phyloP scores from a whole-genome alignment of 2,113 vertebrate genomes.

The Platycercus adscitus region DNA sequence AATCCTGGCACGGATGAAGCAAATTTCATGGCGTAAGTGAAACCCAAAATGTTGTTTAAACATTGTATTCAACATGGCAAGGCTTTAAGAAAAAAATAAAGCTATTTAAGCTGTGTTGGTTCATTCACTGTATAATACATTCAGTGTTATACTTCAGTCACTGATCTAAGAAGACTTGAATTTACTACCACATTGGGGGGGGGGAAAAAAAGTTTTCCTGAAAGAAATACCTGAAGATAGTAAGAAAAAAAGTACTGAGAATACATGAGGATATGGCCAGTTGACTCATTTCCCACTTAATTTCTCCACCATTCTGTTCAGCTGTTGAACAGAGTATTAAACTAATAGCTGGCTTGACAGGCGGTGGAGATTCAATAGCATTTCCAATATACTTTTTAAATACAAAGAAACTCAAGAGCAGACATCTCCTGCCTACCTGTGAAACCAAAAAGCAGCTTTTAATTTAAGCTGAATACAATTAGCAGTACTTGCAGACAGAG shows the following conservation, averaged over 20 bases:
- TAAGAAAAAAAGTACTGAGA: background rate
- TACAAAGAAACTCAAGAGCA: conserved; percentile 24
- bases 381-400: conserved; percentile 6
- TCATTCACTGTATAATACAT: background rate
- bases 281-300: background rate
- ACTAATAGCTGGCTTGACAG: background rate
- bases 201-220: background rate
- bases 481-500: background rate
- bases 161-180: background rate
- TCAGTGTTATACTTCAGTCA: background rate
- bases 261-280: background rate
- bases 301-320: background rate
- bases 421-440: background rate
- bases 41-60: background rate
- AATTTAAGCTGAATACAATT: background rate
- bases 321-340: background rate
- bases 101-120: background rate
- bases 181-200: background rate
- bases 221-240: background rate
- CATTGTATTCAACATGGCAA: background rate
- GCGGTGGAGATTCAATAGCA: background rate
- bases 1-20: background rate
- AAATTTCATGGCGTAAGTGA: background rate
- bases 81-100: conserved; percentile 6
- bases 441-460: conserved; percentile 13